Evolutionary conservation across 2,888 invertebrate genomes (phyloP), one percentile per base, ranked within the genome.

Genomic region (Agonum fuliginosum): DNA sequence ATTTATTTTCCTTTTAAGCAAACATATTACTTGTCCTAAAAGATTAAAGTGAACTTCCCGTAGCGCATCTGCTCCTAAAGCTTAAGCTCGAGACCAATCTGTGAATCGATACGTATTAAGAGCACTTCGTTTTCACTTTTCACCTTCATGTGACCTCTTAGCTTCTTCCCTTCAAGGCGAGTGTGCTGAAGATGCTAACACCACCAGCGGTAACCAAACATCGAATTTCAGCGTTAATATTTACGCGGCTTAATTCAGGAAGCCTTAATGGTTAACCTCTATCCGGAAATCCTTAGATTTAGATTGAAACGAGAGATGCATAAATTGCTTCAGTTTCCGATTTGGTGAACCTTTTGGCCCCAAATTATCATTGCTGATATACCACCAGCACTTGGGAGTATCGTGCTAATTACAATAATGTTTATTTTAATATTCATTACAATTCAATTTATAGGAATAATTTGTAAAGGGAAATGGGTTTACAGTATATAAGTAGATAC

Each of bases 201-300:
- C 22, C 22, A 54, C 43, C 14, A 43, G 24, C 54, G 54, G 54
- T 22, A 54, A 24, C 24, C 24, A n/a, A 41, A 67, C 22, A 48
- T 43, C 48, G 48, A 46, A 27, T 48, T 51, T 71, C 19, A 48
- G 27, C 24, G 30, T 46, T 71, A 71, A 71, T 48, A 71, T 71
- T 46, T 71, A 48, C 71, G 48, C 51, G 71, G 51, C 20, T 71
- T 71, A 71, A 71, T 71, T 48, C 51, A n/a, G 48, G 48, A 46
- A 71, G 51, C 67, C 41, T 51, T 71, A 51, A 71, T 48, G 71
- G 51, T 51, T 30, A 70, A 24, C 70, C 43, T 70, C 43, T 30
- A 65, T 19, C 71, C 48, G 71, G 71, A 71, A 48, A 71, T 71
- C 71, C 71, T 30, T 30, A 51, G 71, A 71, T 71, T 71, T 30